Evolutionary conservation across 2,113 vertebrate species (phyloP).

Genomic region (Choloepus hoffmanni): DNA sequence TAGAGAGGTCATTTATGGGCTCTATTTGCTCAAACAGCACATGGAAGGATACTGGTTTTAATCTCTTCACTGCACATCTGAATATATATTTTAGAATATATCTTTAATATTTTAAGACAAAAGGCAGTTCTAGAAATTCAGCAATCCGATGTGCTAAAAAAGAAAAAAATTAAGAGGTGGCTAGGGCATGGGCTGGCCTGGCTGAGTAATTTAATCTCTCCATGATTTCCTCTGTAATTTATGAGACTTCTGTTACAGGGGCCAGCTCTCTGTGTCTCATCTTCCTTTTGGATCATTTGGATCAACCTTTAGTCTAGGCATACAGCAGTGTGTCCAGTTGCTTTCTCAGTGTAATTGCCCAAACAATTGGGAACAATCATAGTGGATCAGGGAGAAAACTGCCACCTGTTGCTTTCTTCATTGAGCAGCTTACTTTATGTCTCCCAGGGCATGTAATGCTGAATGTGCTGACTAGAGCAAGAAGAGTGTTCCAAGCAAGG

Average conservation of each 20-base stretch:
- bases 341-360: not conserved
- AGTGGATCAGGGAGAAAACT: not conserved
- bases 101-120: conserved; percentile 1
- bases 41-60: not conserved
- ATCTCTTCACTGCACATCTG: not conserved
- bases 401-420: not conserved
- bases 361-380: not conserved
- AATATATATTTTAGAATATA: conserved; percentile 9
- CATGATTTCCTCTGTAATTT: not conserved
- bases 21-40: not conserved
- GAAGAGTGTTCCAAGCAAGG: not conserved
- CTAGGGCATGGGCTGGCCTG: not conserved
- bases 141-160: not conserved
- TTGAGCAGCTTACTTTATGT: not conserved
- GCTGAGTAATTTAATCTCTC: not conserved
- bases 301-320: not conserved
- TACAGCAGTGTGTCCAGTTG: not conserved
- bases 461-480: not conserved
- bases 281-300: not conserved
- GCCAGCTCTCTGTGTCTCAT: not conserved
- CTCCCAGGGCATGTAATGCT: not conserved
- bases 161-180: not conserved
- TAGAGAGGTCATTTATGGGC: not conserved
- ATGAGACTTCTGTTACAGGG: not conserved
- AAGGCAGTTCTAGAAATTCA: not conserved